Evolutionary conservation across 2,797 vertebrate genomes (phyloP).

Genomic region (Platalea minor): DNA sequence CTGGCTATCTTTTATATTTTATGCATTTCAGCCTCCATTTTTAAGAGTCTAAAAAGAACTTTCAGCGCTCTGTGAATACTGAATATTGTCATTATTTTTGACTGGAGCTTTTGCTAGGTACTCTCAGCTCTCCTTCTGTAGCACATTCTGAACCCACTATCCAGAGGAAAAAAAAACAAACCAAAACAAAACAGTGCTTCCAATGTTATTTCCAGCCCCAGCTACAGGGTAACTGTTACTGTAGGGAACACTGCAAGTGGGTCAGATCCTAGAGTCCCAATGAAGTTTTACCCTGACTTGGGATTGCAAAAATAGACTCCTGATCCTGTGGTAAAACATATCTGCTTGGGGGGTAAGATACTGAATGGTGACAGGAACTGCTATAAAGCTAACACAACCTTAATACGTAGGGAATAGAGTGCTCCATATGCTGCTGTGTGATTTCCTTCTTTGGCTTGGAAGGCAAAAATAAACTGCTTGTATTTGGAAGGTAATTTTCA

Average conservation of each 20-base stretch:
- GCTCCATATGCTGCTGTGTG: background rate
- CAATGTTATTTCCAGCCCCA: background rate
- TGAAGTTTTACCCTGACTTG: background rate
- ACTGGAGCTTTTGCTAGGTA: background rate
- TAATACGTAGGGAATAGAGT: background rate
- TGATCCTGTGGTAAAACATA: background rate
- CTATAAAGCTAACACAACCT: background rate
- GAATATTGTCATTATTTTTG: background rate
- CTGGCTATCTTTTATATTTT: background rate
- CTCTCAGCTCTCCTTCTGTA: background rate
- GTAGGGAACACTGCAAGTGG: background rate
- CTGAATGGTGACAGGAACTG: background rate
- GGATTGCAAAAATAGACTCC: background rate
- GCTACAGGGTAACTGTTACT: background rate
- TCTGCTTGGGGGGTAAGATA: background rate
- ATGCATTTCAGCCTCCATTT: background rate
- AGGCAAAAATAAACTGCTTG: constrained; percentile 23
- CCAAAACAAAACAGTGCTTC: background rate
- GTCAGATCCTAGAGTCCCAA: background rate
- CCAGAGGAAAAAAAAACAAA: background rate
- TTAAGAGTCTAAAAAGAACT: background rate
- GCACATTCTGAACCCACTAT: background rate
- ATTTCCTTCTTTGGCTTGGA: constrained; percentile 32
- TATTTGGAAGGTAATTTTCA: constrained; percentile 32
- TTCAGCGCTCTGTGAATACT: background rate